Conservation (phyloP, 2,888 invertebrate genomes). For the Cabera pusaria region DNA sequence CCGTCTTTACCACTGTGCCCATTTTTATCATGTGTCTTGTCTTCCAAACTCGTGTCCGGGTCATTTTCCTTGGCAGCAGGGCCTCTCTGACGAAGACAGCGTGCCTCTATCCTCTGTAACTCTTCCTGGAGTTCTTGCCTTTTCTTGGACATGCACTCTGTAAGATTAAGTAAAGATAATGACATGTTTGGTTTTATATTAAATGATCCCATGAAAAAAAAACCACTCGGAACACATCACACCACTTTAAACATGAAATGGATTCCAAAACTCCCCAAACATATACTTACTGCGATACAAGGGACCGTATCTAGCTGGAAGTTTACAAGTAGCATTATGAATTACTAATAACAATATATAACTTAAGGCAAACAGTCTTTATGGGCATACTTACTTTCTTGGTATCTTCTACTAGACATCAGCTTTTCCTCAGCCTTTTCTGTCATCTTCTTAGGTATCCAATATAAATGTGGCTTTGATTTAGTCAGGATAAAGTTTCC, state of each 20-base stretch:
- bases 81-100: conserved; percentile 57
- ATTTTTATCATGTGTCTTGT: conserved; percentile 44
- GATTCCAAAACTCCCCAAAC: conserved; percentile 2
- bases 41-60: conserved; percentile 42
- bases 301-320: conserved; percentile 63
- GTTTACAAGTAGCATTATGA: too few relatives aligned
- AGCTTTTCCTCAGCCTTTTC: conserved; percentile 87
- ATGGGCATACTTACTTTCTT: conserved; percentile 83
- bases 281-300: conserved; percentile 65
- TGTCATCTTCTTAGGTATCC: conserved; percentile 91
- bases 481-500: conserved; percentile 94
- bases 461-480: conserved; percentile 93
- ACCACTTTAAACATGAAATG: conserved; percentile 4
- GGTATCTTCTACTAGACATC: conserved; percentile 83
- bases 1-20: conserved; percentile 15
- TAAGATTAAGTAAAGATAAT: too few relatives aligned
- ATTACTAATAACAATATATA: too few relatives aligned
- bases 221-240: not conserved
- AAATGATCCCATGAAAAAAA: not conserved
- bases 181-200: too few relatives aligned
- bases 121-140: conserved; percentile 85
- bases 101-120: conserved; percentile 85
- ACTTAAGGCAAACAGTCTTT: too few relatives aligned
- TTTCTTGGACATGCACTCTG: conserved; percentile 86
- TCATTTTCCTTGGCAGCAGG: conserved; percentile 63